Base-by-base conservation (phyloP, 2,888 invertebrate species). In the Lasioglossum morio region DNA sequence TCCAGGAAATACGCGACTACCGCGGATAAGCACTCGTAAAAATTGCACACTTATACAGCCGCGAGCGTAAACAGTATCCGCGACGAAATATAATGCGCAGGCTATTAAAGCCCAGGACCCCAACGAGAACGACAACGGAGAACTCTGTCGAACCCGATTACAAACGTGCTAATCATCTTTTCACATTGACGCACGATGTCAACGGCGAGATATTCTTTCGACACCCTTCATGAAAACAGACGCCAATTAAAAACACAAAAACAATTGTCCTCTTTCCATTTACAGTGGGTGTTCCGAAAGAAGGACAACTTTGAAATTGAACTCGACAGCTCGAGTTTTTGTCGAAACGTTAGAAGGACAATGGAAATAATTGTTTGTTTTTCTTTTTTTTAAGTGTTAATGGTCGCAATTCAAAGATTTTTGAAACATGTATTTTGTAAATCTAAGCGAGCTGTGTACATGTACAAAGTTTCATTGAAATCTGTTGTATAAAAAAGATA, bases 11-110 rank as follows among this genome's bases (percentile, higher is more conserved):
- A 83, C 81, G 84, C 90, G 86, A 90, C 90, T 90, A 90, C 89
- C 89, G 90, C 86, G 87, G 85, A 90, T 89, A 90, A 90, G 89
- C 89, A 90, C 87, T 90, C 90, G 90, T 91, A 88, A 91, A 90
- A 90, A 90, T 89, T 89, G 84, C 89, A 81, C 80, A 66, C 85
- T 46, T 75, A 63, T 70, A 79, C 79, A 63, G 53, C 53, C 72
- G 66, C 87, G 30, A 37, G 79, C 53, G 74, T 77, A 74, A 77
- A 37, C 70, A 74, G 57, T 74, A 75, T 77, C 57, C 63, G 75
- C 79, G 82, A 72, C 78, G 73, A 72, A 73, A 84, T 76, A 81
- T 82, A 89, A 86, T 76, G 89, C 82, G 87, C 87, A 89, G 85
- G 86, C 87, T 90, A 91, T 92, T 93, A 92, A 43, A 88, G n/a